Conservation (phyloP, 2,797 vertebrate species). For the Enteromius mattozi region DNA sequence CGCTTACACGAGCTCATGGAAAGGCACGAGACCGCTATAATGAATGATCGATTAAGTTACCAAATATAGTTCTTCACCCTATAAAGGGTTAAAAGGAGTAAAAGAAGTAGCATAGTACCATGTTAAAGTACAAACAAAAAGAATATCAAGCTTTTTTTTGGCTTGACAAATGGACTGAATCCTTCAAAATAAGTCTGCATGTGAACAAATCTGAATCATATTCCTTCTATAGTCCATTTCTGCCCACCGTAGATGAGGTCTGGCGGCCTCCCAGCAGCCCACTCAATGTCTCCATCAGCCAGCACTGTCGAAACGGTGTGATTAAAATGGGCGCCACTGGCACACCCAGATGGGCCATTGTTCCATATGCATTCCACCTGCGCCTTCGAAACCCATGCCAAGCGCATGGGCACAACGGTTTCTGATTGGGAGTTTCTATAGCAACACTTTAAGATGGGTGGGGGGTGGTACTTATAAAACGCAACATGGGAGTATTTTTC, state of each 20-base stretch:
- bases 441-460: slow-evolving; percentile 75
- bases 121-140: no score
- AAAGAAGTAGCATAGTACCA: no score
- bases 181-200: no score
- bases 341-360: slow-evolving; percentile 79
- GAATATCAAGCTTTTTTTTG: no score
- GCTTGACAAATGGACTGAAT: no score
- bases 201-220: slow-evolving; percentile 24
- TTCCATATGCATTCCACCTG: slow-evolving; percentile 86
- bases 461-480: slow-evolving; percentile 66
- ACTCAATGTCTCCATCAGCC: slow-evolving; percentile 80
- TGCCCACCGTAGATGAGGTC: slow-evolving; percentile 63
- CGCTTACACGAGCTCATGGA: no score
- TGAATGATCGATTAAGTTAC: no score
- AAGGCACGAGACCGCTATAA: no score
- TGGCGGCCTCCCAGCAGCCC: slow-evolving; percentile 77
- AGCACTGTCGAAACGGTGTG: slow-evolving; percentile 72
- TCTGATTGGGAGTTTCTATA: slow-evolving; percentile 82
- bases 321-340: slow-evolving; percentile 82
- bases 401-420: slow-evolving; percentile 73
- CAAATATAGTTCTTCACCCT: no score
- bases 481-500: slow-evolving; percentile 73
- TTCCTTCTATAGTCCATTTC: slow-evolving; percentile 34
- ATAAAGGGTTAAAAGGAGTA: no score
- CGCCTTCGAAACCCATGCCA: slow-evolving; percentile 78